Evolutionary conservation across 2,113 vertebrate genomes (phyloP).

Genomic region (Chaetorhynchus papuensis): DNA sequence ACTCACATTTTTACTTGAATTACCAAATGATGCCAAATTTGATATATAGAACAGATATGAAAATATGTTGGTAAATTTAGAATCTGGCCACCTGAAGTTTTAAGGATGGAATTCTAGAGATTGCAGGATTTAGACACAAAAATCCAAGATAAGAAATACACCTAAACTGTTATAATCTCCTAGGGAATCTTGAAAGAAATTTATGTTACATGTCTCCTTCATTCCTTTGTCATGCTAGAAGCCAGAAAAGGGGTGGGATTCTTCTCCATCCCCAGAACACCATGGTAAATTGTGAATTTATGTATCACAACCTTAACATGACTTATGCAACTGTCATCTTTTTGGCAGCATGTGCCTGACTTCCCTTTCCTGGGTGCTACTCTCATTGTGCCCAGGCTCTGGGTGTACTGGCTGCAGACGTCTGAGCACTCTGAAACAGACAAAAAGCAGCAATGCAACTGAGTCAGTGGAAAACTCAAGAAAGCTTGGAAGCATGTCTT

Average conservation of each 20-base stretch:
- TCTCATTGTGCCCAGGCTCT: not conserved
- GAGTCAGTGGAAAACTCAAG: not conserved
- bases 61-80: not conserved
- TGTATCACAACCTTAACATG: not conserved
- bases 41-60: not conserved
- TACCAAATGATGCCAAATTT: not conserved
- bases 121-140: not conserved
- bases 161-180: not conserved
- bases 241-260: not conserved
- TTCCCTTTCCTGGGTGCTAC: not conserved
- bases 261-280: not conserved
- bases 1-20: not conserved
- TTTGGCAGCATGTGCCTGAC: not conserved
- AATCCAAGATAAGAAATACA: not conserved
- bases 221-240: not conserved
- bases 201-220: not conserved
- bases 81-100: not conserved
- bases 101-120: not conserved
- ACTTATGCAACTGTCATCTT: not conserved
- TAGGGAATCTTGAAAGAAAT: not conserved
- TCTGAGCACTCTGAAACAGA: not conserved
- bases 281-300: not conserved
- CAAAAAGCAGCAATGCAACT: not conserved
- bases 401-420: not conserved
- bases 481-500: not conserved